Evolutionary conservation across 2,113 vertebrate genomes (phyloP).

Genomic region (Phylloscopus trochilus): DNA sequence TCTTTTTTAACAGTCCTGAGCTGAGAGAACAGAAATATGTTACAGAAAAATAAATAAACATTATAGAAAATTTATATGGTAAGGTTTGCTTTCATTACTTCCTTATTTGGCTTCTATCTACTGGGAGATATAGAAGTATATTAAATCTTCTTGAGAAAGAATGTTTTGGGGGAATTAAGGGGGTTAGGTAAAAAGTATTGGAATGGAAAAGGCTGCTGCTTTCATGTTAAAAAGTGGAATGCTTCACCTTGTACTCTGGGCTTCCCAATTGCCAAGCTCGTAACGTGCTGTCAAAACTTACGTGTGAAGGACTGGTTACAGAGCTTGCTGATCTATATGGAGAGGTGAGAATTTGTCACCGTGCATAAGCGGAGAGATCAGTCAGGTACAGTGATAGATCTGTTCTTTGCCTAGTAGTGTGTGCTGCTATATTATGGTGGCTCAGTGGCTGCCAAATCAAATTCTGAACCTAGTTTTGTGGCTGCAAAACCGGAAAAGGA

Average conservation of each 20-base stretch:
- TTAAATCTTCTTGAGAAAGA: neutral
- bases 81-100: neutral
- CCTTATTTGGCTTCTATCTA: neutral
- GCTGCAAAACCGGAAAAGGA: conserved; percentile 47
- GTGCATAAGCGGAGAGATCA: conserved; percentile 77
- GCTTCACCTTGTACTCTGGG: conserved; percentile 67
- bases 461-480: conserved; percentile 61
- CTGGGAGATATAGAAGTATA: conserved; percentile 12
- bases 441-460: conserved; percentile 69
- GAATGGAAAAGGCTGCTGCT: conserved; percentile 42
- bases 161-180: neutral
- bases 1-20: neutral
- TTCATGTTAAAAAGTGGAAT: conserved; percentile 40
- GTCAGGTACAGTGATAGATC: conserved; percentile 76
- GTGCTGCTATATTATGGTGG: conserved; percentile 70
- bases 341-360: conserved; percentile 80
- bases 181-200: neutral
- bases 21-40: neutral
- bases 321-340: conserved; percentile 73
- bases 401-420: conserved; percentile 71
- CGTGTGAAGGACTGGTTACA: conserved; percentile 68
- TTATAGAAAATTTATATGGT: neutral
- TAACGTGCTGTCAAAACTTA: conserved; percentile 71
- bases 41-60: neutral
- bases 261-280: conserved; percentile 65